Evolutionary conservation across 64 coral and sea anemone genomes (phyloP), one percentile per base, ranked within the genome.

Genomic region (Stichodactyla helianthus): DNA sequence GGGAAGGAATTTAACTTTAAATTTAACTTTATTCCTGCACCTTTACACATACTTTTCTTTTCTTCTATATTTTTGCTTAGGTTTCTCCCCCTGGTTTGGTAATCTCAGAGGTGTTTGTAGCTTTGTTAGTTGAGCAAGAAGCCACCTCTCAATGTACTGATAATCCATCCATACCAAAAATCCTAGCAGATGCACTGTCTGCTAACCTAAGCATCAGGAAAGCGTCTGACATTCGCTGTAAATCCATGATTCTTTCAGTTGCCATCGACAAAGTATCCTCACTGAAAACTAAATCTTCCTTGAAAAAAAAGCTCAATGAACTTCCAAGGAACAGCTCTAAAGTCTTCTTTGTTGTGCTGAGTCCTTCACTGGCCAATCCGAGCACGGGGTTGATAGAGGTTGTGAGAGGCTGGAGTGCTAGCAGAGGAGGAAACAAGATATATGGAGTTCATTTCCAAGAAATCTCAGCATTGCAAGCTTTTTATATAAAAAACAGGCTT

Each of bases 361-460:
- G 96, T 53, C 89, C 96, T 25, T 81, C 58, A 25, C 89, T 94
- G 88, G 76, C 93, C 17, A 89, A 89, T 63, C 96, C 95, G 17
- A 98, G 80, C 63, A 71, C 90, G 1, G 89, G 93, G 7, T 80
- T 95, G 17, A 35, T 95, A 50, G 88, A 95, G 14, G 5, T 90
- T 25, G 80, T 98, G 26, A 62, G 77, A 3, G 86, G 82, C 0
- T 96, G 94, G 94, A 91, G 52, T 26, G 68, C 71, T 44, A 10
- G 74, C 51, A 88, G 78, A 56, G 83, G 77, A 52, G 31, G 71
- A 17, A 51, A 83, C 7, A 88, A 63, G 5, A 91, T 91, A 35
- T 98, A 94, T 71, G 96, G 96, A 2, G 68, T 98, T 23, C 96
- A 98, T 68, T 95, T 98, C 55, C 96, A 98, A 70, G 86, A 98